Conservation (phyloP, 2,113 vertebrate genomes). For the Siniperca knerii region DNA sequence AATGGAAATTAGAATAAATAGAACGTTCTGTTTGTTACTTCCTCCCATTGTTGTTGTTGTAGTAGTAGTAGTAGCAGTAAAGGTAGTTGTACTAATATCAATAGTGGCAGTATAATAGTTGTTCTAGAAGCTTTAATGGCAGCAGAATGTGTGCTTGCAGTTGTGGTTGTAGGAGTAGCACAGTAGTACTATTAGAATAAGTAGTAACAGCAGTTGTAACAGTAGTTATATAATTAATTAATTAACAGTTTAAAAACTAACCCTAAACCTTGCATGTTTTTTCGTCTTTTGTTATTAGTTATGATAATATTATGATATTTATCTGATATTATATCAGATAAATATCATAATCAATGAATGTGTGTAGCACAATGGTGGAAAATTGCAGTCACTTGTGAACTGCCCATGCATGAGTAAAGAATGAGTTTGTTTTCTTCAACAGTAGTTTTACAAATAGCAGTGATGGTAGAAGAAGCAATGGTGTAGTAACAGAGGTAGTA, state of each 20-base stretch:
- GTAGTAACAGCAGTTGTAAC: not conserved
- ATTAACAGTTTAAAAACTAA: not conserved
- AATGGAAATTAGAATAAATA: not conserved
- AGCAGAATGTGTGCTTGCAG: not conserved
- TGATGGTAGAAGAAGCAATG: not conserved
- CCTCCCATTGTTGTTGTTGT: not conserved
- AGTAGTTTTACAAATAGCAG: not conserved
- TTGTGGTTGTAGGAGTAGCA: not conserved
- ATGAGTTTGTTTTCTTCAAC: not conserved
- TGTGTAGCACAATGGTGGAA: not conserved
- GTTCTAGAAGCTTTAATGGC: not conserved
- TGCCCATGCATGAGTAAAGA: not conserved
- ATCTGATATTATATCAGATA: not conserved
- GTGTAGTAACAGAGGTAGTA: not conserved
- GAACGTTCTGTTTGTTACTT: not conserved
- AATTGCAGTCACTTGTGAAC: not conserved
- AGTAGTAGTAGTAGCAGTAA: not conserved
- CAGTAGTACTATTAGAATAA: too few species aligned
- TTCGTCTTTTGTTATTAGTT: not conserved
- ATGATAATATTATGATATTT: too few species aligned
- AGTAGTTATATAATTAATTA: not conserved
- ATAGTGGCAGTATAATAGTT: not conserved
- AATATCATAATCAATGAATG: too few species aligned
- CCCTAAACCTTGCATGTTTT: slow-evolving; percentile 1
- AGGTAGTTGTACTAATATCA: not conserved